phyloP scores from a whole-genome alignment of 2,888 invertebrate genomes.

The Dermolepida albohirtum region DNA sequence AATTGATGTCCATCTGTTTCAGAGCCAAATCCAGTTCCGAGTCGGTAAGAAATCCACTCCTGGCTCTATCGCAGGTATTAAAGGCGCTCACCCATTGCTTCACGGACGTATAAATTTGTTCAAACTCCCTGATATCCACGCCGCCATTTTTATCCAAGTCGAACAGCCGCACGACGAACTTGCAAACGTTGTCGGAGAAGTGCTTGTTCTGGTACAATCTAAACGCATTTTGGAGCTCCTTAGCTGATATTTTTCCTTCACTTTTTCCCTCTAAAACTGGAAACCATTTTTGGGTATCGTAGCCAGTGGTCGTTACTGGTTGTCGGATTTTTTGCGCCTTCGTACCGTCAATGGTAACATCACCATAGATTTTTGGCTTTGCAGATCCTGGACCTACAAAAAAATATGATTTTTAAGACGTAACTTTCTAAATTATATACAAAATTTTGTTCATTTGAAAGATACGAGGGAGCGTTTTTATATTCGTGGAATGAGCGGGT shows the following conservation, averaged over 20 bases:
- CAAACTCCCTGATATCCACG: slow-evolving; percentile 86
- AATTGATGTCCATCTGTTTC: slow-evolving; percentile 77
- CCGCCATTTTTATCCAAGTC: slow-evolving; percentile 85
- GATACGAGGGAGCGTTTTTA: too few relatives aligned
- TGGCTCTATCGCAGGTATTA: slow-evolving; percentile 84
- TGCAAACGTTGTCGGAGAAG: slow-evolving; percentile 86
- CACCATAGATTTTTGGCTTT: slow-evolving; percentile 21
- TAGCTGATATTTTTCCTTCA: slow-evolving; percentile 78
- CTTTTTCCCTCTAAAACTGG: slow-evolving; percentile 38
- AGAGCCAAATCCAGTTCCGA: slow-evolving; percentile 76
- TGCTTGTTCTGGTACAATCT: slow-evolving; percentile 87
- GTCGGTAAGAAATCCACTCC: slow-evolving; percentile 87
- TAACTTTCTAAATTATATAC: too few relatives aligned
- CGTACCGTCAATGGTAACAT: slow-evolving; percentile 1
- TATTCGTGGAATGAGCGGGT: too few relatives aligned
- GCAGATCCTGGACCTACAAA: neutral
- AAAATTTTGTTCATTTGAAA: too few relatives aligned
- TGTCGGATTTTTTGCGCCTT: slow-evolving; percentile 13
- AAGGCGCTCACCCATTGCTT: slow-evolving; percentile 91
- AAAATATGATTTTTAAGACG: neutral
- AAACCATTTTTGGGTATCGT: slow-evolving; percentile 38
- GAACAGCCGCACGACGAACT: slow-evolving; percentile 92
- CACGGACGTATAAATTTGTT: slow-evolving; percentile 86
- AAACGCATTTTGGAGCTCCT: slow-evolving; percentile 84
- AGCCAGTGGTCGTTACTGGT: neutral